A percentile compares a stretch with the other conserved stretches of the same genome.
Evolutionary conservation across 92 coral and sea anemone genomes (phyloP).

Genomic region (Heliopora coerulea): DNA sequence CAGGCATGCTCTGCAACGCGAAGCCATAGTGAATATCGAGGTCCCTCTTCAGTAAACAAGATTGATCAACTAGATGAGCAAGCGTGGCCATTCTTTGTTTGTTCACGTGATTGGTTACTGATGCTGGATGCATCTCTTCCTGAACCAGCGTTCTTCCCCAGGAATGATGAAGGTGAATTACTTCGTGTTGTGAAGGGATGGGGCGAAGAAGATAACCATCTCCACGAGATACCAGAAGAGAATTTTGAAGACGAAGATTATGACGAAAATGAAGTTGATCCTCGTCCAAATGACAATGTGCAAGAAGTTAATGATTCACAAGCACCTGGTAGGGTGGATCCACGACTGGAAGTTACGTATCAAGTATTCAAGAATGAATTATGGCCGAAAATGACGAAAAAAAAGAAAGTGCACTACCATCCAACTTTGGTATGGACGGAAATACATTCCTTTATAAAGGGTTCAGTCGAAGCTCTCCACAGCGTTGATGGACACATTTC

Average conservation of each 20-base stretch:
- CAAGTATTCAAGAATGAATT: constrained; percentile 73
- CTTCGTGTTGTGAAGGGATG: constrained; percentile 77
- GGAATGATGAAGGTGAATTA: constrained; percentile 75
- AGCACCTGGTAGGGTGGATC: constrained; percentile 45
- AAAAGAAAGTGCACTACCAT: constrained; percentile 66
- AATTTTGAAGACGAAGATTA: constrained; percentile 69
- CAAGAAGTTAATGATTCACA: background rate
- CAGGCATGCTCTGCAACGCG: constrained; percentile 73
- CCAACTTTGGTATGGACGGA: constrained; percentile 98
- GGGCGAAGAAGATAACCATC: constrained; percentile 86
- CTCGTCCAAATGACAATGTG: constrained; percentile 26
- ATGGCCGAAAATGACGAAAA: constrained; percentile 86
- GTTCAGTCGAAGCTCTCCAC: constrained; percentile 83
- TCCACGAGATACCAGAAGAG: constrained; percentile 65
- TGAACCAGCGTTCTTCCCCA: constrained; percentile 66
- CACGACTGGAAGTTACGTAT: constrained; percentile 86
- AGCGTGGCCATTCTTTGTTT: constrained; percentile 88
- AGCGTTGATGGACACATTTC: constrained; percentile 61
- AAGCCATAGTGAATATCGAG: constrained; percentile 49
- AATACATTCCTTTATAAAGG: constrained; percentile 92
- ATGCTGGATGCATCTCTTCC: constrained; percentile 92
- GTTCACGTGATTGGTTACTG: constrained; percentile 81
- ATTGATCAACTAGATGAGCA: constrained; percentile 68
- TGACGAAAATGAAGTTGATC: constrained; percentile 56
- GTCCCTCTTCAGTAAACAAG: constrained; percentile 58